Evolutionary conservation across 2,888 invertebrate species (phyloP).

Genomic region (Tachina lurida): DNA sequence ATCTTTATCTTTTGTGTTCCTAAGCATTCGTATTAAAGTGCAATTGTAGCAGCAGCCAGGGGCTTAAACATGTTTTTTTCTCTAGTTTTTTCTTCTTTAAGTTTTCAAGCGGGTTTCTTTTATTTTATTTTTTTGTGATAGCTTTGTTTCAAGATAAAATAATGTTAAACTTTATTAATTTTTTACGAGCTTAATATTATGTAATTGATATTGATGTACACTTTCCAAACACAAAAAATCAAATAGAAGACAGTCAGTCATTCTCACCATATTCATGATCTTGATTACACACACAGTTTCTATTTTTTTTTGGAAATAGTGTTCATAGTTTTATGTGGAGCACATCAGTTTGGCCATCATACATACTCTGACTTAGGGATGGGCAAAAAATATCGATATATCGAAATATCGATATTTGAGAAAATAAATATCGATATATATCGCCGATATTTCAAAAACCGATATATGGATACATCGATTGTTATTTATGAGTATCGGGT

Average conservation of each 20-base stretch:
- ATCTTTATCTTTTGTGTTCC: slow-evolving; percentile 1
- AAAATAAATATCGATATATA: no score
- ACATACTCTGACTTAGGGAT: no score
- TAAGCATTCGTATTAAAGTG: slow-evolving; percentile 13
- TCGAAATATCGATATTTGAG: no score
- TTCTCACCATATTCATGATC: slow-evolving; percentile 19
- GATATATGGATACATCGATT: no score
- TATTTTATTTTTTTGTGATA: not conserved
- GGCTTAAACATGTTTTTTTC: slow-evolving; percentile 48
- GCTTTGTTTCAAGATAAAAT: slow-evolving; percentile 42
- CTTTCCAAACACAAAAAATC: slow-evolving; percentile 63
- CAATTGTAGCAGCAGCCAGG: slow-evolving; percentile 21
- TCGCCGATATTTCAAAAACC: no score
- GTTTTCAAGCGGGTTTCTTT: slow-evolving; percentile 52
- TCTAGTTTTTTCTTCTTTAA: not conserved
- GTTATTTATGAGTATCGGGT: no score
- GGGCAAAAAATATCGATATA: no score
- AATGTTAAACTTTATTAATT: slow-evolving; percentile 67
- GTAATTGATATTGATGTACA: slow-evolving; percentile 71
- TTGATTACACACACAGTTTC: slow-evolving; percentile 37
- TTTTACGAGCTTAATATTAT: slow-evolving; percentile 66
- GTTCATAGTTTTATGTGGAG: not conserved
- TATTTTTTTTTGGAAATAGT: not conserved
- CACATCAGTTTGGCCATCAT: not conserved
- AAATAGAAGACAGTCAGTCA: slow-evolving; percentile 7